Conservation (phyloP, 1,140 invertebrate genomes). For the Saxidomus purpurata region DNA sequence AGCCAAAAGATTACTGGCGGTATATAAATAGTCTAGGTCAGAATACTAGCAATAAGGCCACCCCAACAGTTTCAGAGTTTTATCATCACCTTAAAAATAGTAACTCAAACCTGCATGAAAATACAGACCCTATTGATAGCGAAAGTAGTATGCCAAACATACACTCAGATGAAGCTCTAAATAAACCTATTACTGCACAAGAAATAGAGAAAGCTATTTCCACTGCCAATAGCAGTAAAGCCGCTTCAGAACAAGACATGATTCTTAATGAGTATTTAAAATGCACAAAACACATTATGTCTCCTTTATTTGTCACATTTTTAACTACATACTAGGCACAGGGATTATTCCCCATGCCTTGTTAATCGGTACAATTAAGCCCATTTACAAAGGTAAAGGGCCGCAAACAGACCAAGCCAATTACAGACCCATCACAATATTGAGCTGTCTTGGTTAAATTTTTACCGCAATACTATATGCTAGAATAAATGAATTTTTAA, state of each 20-base stretch:
- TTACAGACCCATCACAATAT: slow-evolving; percentile 46
- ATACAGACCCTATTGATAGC: too few species aligned
- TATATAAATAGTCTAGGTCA: not conserved
- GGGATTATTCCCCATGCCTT: slow-evolving; percentile 44
- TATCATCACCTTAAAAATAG: not conserved
- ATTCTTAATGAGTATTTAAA: slow-evolving; percentile 20
- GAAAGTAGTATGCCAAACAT: too few species aligned
- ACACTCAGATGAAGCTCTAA: slow-evolving; percentile 8
- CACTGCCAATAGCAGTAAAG: not conserved
- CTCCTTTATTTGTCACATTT: not conserved
- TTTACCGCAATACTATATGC: slow-evolving; percentile 47
- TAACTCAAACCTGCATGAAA: not conserved
- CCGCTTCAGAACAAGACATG: not conserved
- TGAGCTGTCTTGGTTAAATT: slow-evolving; percentile 60
- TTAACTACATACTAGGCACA: not conserved
- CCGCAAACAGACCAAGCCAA: slow-evolving; percentile 39
- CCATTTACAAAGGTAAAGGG: slow-evolving; percentile 54
- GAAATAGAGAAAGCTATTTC: slow-evolving; percentile 21
- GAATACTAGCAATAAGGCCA: not conserved
- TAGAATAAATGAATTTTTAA: not conserved
- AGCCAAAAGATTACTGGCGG: not conserved
- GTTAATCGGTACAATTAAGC: slow-evolving; percentile 63
- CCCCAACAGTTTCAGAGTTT: not conserved
- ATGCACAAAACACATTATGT: not conserved
- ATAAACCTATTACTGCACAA: slow-evolving; percentile 11